Conservation (phyloP, 2,888 invertebrate species). For the Eucriotettix oculatus region DNA sequence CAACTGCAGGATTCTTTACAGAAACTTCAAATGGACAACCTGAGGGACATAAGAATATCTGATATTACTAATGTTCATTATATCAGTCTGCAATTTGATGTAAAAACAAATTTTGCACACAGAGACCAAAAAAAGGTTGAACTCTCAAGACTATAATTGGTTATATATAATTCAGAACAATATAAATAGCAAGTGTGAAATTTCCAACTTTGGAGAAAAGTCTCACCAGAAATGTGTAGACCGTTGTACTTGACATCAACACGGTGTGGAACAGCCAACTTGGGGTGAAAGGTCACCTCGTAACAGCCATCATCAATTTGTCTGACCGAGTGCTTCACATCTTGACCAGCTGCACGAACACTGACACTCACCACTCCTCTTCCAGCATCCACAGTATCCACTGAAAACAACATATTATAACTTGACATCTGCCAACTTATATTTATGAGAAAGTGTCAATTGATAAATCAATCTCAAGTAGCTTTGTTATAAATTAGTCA, state of each 20-base stretch:
- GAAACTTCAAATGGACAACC: constrained; percentile 40
- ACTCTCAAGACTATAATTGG: too few relatives aligned
- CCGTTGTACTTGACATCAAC: constrained; percentile 77
- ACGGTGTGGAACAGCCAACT: constrained; percentile 71
- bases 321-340: constrained; percentile 67
- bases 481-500: too few relatives aligned
- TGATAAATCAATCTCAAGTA: too few relatives aligned
- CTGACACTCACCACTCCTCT: constrained; percentile 65
- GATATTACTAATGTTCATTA: too few relatives aligned
- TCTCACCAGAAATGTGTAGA: constrained; percentile 45
- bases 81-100: too few relatives aligned
- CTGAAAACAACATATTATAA: constrained; percentile 23
- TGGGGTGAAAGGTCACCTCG: constrained; percentile 77
- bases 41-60: constrained; percentile 13
- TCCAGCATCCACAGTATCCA: constrained; percentile 65
- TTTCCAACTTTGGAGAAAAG: not conserved
- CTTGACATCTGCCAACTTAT: too few relatives aligned
- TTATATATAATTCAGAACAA: too few relatives aligned
- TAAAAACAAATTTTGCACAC: too few relatives aligned
- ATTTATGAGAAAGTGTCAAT: too few relatives aligned
- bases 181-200: too few relatives aligned
- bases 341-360: constrained; percentile 64
- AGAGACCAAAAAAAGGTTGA: too few relatives aligned
- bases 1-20: constrained; percentile 44
- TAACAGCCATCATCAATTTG: constrained; percentile 53